Evolutionary conservation across 2,797 vertebrate genomes (phyloP).

Genomic region (Coreius guichenoti): DNA sequence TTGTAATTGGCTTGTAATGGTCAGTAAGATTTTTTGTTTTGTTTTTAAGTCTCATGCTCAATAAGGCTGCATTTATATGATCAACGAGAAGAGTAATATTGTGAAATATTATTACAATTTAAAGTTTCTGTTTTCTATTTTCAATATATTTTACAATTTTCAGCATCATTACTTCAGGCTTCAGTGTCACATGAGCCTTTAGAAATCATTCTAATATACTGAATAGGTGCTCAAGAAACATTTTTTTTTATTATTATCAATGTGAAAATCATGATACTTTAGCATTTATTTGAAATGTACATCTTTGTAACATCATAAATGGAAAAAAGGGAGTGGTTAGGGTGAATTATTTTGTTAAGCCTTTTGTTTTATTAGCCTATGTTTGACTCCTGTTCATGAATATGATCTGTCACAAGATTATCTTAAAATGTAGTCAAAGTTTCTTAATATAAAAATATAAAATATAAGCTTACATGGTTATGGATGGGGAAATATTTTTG

Average conservation of each 20-base stretch:
- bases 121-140: not conserved
- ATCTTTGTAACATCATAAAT: not conserved
- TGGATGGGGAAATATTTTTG: not conserved
- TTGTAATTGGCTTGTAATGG: not conserved
- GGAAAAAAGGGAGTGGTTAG: not conserved
- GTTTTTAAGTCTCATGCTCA: not conserved
- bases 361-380: not conserved
- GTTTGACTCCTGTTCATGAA: not conserved
- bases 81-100: not conserved
- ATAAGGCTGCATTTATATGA: not conserved
- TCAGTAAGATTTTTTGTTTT: not conserved
- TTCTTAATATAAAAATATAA: not conserved
- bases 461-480: not conserved
- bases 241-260: not conserved
- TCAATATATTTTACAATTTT: not conserved
- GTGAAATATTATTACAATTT: not conserved
- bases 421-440: not conserved
- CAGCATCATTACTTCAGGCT: not conserved
- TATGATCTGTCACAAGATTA: not conserved
- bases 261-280: too few relatives aligned
- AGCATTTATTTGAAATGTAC: not conserved
- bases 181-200: not conserved
- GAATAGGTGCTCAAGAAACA: not conserved
- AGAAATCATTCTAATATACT: not conserved
- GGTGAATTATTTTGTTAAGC: not conserved